phyloP scores from a whole-genome alignment of 2,888 invertebrate genomes.

The Elmis aenea region DNA sequence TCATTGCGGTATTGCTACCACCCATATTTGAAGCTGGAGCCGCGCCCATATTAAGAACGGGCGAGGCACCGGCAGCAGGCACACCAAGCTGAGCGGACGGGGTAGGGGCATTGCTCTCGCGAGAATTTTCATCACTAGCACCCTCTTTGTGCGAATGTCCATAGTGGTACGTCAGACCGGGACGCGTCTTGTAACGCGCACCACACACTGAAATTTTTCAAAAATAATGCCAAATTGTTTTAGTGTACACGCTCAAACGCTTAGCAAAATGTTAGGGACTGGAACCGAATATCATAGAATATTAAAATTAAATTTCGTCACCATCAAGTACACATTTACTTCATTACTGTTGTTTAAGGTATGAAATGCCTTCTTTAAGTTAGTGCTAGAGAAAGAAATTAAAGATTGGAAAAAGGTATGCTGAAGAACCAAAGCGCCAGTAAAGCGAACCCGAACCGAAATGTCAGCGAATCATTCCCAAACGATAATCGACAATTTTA shows the following conservation, averaged over 20 bases:
- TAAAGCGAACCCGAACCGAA: slow-evolving; percentile 47
- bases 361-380: slow-evolving; percentile 13
- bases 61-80: slow-evolving; percentile 14
- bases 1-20: slow-evolving; percentile 15
- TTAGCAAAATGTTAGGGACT: slow-evolving; percentile 39
- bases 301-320: too few relatives aligned
- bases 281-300: slow-evolving; percentile 44
- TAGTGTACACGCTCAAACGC: slow-evolving; percentile 34
- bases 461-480: slow-evolving; percentile 9
- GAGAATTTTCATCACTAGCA: slow-evolving; percentile 48
- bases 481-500: slow-evolving; percentile 2
- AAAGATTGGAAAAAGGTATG: slow-evolving; percentile 8
- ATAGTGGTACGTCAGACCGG: slow-evolving; percentile 94
- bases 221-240: slow-evolving; percentile 22
- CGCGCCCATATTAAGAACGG: slow-evolving; percentile 10
- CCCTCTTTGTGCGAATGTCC: slow-evolving; percentile 79
- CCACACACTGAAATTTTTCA: slow-evolving; percentile 74
- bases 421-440: slow-evolving; percentile 40
- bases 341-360: too few relatives aligned
- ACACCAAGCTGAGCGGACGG: slow-evolving; percentile 35
- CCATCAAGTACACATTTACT: too few relatives aligned
- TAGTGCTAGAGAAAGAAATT: slow-evolving; percentile 14
- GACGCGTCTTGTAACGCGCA: slow-evolving; percentile 93
- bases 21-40: slow-evolving; percentile 11
- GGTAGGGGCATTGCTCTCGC: slow-evolving; percentile 44